Base-by-base conservation (phyloP, 2,113 vertebrate genomes). In the Acrocephalus kingi region DNA sequence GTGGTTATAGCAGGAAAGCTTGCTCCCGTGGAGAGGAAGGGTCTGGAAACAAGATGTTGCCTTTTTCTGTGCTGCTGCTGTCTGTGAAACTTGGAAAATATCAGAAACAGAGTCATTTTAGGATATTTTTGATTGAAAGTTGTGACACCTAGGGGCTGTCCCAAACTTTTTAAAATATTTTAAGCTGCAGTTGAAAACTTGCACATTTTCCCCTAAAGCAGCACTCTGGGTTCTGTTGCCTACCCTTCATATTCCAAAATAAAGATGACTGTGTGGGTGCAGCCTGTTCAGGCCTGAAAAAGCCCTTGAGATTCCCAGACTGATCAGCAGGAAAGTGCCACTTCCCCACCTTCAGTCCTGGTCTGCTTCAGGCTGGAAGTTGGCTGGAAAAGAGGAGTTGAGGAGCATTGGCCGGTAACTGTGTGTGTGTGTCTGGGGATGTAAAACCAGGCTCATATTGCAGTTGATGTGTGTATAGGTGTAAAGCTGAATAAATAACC, bases 361-460 rank as follows among this genome's bases (percentile, higher is more conserved):
- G 20, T 9, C 22, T 37, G 59, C 63, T 33, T 37, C 35, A 33
- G 61, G 19, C 58, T 43, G 22, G 22, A 20, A 12, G 9, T 10
- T 4, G 30, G 16, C 4, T 33, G 6, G 25, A 22, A 69, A 46
- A 72, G 39, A 51, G n/a, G 20, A 24, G 59, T 17, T 59, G 6
- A 27, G 8, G 41, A 87, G 59, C 69, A 15, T 16, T 3, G 0
- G 2, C 3, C 55, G 43, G 4, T 39, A 27, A 6, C 33, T 7
- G 4, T 9, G 6, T n/a, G 12, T 27, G 35, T 35, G 3, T 48
- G 3, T 41, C 3, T 30, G 5, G 43, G 31, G 8, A 6, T 41
- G 9, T 56, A 0, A 22, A 5, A 28, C 19, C 21, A 8, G 10
- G 7, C 11, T 18, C 25, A 1, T 30, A 1, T 13, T 0, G 5